Conservation (phyloP, 2,888 invertebrate genomes). For the Ophraella communa region DNA sequence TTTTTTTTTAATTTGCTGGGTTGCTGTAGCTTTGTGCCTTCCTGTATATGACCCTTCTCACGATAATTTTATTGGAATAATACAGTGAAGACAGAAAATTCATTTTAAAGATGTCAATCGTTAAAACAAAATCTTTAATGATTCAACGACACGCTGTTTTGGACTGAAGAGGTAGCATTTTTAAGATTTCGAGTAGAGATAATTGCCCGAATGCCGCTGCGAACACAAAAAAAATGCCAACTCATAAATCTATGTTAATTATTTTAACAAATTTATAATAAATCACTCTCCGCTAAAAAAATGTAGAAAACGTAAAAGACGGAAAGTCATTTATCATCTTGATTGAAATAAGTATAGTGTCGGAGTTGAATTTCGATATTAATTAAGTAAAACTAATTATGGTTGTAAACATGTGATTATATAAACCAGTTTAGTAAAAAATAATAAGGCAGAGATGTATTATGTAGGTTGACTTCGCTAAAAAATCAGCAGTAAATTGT, state of each 20-base stretch:
- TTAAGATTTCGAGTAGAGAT: constrained; percentile 40
- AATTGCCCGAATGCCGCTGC: constrained; percentile 36
- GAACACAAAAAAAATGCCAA: constrained; percentile 34
- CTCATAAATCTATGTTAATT: constrained; percentile 46
- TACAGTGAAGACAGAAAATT: constrained; percentile 24
- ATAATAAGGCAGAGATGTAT: no score
- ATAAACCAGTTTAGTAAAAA: neutral
- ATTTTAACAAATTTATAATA: constrained; percentile 39
- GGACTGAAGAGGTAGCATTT: constrained; percentile 42
- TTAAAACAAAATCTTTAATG: constrained; percentile 39
- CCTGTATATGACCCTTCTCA: neutral
- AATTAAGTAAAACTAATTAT: neutral
- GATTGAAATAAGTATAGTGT: constrained; percentile 9
- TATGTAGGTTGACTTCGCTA: no score
- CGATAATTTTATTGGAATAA: constrained; percentile 8
- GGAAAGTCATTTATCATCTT: constrained; percentile 33
- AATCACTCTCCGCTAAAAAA: constrained; percentile 35
- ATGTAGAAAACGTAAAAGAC: neutral
- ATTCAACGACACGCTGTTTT: constrained; percentile 36
- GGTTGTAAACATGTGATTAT: neutral
- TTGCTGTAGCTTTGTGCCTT: neutral
- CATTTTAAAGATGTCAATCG: constrained; percentile 20
- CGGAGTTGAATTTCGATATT: neutral
- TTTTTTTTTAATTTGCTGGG: no score
- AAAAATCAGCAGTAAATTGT: neutral